Conservation (phyloP, 1,140 invertebrate species). For the Scaptomyza montana region DNA sequence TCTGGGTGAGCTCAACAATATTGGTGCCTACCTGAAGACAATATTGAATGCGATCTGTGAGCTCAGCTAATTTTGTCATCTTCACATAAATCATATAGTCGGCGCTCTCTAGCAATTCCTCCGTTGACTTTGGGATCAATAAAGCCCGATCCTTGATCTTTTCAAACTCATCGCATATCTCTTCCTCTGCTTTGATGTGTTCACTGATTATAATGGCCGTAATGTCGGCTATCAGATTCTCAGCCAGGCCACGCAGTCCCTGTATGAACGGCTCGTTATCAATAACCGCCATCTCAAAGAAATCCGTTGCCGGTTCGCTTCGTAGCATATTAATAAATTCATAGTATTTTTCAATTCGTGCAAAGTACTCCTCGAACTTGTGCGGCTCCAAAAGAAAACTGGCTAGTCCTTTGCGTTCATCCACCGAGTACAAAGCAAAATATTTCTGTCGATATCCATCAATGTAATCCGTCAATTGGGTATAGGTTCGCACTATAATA, state of each 20-base stretch:
- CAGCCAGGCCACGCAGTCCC: constrained; percentile 83
- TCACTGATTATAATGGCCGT: constrained; percentile 84
- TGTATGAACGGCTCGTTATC: constrained; percentile 84
- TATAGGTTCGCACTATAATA: constrained; percentile 75
- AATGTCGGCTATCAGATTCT: constrained; percentile 84
- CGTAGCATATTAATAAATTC: constrained; percentile 86
- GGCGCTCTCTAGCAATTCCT: constrained; percentile 89
- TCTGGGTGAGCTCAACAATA: constrained; percentile 88
- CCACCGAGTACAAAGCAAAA: constrained; percentile 75
- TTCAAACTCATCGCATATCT: constrained; percentile 88
- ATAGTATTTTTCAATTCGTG: constrained; percentile 87
- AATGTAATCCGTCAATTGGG: constrained; percentile 81
- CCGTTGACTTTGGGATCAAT: constrained; percentile 88
- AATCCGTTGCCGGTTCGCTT: constrained; percentile 86
- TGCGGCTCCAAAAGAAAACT: constrained; percentile 83
- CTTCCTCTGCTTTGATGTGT: constrained; percentile 86
- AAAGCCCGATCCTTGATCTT: constrained; percentile 86
- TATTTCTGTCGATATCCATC: constrained; percentile 75
- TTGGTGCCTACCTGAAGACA: constrained; percentile 87
- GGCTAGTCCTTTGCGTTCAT: constrained; percentile 66
- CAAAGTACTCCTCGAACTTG: constrained; percentile 85
- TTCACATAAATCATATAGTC: constrained; percentile 87
- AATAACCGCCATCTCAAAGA: constrained; percentile 86
- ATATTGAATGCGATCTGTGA: constrained; percentile 87
- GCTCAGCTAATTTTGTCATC: constrained; percentile 86